Evolutionary conservation across 2,888 invertebrate genomes (phyloP), one percentile per base, ranked within the genome.

Genomic region (Oscheius myriophilus): DNA sequence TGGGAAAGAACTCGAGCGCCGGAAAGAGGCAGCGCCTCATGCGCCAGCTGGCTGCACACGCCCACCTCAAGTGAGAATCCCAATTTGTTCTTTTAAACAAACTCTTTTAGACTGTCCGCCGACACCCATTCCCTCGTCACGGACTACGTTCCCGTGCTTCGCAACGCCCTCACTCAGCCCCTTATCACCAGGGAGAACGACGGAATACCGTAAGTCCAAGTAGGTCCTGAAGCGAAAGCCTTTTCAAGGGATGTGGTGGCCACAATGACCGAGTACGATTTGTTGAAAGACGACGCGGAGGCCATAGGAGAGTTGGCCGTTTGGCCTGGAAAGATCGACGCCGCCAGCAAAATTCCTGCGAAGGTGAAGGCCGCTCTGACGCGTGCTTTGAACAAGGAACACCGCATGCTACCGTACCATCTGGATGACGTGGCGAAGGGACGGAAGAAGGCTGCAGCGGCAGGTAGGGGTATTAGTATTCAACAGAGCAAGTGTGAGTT

Each of bases 331-430:
- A 73, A 62, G 39, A 79, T 81, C 78, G 92, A 95, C 87, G 92
- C 92, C 0, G 91, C 93, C 89, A 90, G 91, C 58, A 88, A 90
- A 70, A 89, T 98, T 26, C 85, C 84, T 42, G 78, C 88, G 14
- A 89, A 89, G 86, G 92, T 93, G 0, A 97, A 97, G 89, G 91
- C 95, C 0, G 94, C 96, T 0, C 92, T 98, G 87, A 98, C 97
- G 0, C 91, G 95, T 51, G 90, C 92, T 0, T 95, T 94, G 87
- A 98, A 97, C 88, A 96, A 96, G 87, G 91, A 91, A 75, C 90
- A 91, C 0, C 89, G 91, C 57, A 90, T 92, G 66, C 90, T 93
- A 65, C 93, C 95, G 0, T 96, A 95, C 87, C 91, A 93, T 12
- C 83, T 91, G 12, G 88, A 83, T 1, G 88, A 87, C 0, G 79